A percentile compares a stretch with the other conserved stretches of the same genome.
phyloP scores from a whole-genome alignment of 2,888 invertebrate species.

The Agonopterix alstromeriana region DNA sequence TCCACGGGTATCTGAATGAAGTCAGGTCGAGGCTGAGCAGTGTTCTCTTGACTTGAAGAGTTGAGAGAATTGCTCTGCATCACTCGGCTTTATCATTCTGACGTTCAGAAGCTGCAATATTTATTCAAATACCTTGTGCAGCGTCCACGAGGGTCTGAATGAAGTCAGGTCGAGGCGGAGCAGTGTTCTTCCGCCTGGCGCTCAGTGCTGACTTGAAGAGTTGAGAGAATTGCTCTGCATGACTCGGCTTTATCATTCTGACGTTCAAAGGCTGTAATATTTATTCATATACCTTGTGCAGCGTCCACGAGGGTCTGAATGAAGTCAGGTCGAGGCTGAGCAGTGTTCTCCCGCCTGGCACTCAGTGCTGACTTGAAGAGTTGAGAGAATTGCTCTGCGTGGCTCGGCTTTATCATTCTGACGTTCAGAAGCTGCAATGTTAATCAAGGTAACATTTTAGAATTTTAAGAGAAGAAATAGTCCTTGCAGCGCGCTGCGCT shows the following conservation, averaged over 20 bases:
- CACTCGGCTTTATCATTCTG: slow-evolving; percentile 36
- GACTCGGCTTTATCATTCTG: slow-evolving; percentile 36
- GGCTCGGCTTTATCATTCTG: slow-evolving; percentile 36
- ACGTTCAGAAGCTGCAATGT: slow-evolving; percentile 33
- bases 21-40: slow-evolving; percentile 34
- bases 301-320: slow-evolving; percentile 46
- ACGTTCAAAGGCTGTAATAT: slow-evolving; percentile 32
- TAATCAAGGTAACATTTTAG: too few species aligned
- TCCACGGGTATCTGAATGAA: slow-evolving; percentile 47
- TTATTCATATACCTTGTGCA: slow-evolving; percentile 34
- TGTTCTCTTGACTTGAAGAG: slow-evolving; percentile 42
- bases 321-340: slow-evolving; percentile 39
- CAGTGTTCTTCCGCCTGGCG: slow-evolving; percentile 32
- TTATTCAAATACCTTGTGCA: slow-evolving; percentile 34
- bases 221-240: slow-evolving; percentile 37
- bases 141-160: slow-evolving; percentile 46
- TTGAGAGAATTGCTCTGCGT: slow-evolving; percentile 37
- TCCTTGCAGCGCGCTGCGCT: too few species aligned
- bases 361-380: slow-evolving; percentile 44
- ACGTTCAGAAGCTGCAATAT: slow-evolving; percentile 33
- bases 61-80: slow-evolving; percentile 37
- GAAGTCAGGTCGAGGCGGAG: slow-evolving; percentile 39
- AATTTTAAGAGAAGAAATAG: too few species aligned
- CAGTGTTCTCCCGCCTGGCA: slow-evolving; percentile 32
- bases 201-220: slow-evolving; percentile 44